A percentile compares a stretch with the other conserved stretches of the same genome.
phyloP scores from a whole-genome alignment of 2,888 invertebrate genomes.

The Parelbella ahira region DNA sequence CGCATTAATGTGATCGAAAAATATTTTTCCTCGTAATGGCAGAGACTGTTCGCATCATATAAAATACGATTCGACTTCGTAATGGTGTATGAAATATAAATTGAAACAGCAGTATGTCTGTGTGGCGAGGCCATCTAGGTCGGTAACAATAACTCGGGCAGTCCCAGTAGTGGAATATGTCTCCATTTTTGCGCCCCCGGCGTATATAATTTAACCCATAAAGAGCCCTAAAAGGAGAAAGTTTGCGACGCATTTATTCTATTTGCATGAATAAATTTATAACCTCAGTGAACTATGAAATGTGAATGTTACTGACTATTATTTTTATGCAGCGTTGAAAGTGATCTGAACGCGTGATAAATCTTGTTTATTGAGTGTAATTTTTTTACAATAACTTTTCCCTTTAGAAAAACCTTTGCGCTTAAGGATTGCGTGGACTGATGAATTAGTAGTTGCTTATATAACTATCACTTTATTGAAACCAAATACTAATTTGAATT shows the following conservation, averaged over 20 bases:
- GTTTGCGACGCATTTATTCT: constrained; percentile 66
- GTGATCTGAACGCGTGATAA: neutral
- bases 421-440: no score
- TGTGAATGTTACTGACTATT: constrained; percentile 10
- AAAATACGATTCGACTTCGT: constrained; percentile 49
- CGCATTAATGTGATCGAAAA: constrained; percentile 1
- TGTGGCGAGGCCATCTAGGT: constrained; percentile 50
- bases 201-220: constrained; percentile 74
- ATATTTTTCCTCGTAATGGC: constrained; percentile 8
- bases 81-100: constrained; percentile 68
- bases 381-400: no score
- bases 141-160: constrained; percentile 55
- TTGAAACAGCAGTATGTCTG: constrained; percentile 42
- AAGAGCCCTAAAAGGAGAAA: constrained; percentile 66
- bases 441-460: no score
- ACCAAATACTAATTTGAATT: no score
- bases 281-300: constrained; percentile 44
- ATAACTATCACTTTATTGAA: no score
- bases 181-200: constrained; percentile 69
- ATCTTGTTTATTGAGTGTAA: no score
- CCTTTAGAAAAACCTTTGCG: no score
- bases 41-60: constrained; percentile 38
- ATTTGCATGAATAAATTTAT: constrained; percentile 53
- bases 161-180: constrained; percentile 71
- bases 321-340: constrained; percentile 7